phyloP scores from a whole-genome alignment of 2,888 invertebrate genomes.

The Villa cingulata region DNA sequence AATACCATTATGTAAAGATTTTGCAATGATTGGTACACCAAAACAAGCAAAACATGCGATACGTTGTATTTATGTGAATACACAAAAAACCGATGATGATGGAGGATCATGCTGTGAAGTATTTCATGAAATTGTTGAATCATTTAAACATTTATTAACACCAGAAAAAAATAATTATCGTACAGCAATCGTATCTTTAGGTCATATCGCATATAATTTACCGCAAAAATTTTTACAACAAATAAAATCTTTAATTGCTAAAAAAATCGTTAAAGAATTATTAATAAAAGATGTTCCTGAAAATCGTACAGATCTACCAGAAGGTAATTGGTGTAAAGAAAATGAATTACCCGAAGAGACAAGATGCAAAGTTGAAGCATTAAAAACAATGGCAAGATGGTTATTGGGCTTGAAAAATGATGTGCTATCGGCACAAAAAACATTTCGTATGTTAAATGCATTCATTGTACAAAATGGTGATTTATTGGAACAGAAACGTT shows the following conservation, averaged over 20 bases:
- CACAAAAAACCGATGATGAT: conserved; percentile 34
- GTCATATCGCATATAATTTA: conserved; percentile 86
- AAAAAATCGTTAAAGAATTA: conserved; percentile 90
- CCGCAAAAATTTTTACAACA: conserved; percentile 80
- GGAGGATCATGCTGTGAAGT: conserved; percentile 51
- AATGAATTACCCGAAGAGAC: conserved; percentile 83
- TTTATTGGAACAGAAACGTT: conserved; percentile 56
- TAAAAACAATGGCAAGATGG: conserved; percentile 96
- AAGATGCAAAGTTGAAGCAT: conserved; percentile 80
- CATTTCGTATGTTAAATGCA: conserved; percentile 86
- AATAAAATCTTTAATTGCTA: conserved; percentile 87
- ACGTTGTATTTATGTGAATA: conserved; percentile 77
- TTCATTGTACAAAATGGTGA: conserved; percentile 89
- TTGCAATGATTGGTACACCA: conserved; percentile 77
- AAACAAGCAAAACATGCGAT: conserved; percentile 96
- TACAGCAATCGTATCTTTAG: conserved; percentile 86
- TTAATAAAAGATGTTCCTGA: conserved; percentile 64
- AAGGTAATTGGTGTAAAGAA: conserved; percentile 62
- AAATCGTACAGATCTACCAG: conserved; percentile 35
- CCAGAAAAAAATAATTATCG: conserved; percentile 70
- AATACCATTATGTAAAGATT: conserved; percentile 74
- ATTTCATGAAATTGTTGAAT: conserved; percentile 72
- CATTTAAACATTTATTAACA: conserved; percentile 57
- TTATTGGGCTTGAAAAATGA: conserved; percentile 79
- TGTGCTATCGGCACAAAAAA: conserved; percentile 78